These are phyloP conservation scores for Erythrocebus patas DNA, from an alignment of 2,113 vertebrate species.

Conservation along the genomic window DNA sequence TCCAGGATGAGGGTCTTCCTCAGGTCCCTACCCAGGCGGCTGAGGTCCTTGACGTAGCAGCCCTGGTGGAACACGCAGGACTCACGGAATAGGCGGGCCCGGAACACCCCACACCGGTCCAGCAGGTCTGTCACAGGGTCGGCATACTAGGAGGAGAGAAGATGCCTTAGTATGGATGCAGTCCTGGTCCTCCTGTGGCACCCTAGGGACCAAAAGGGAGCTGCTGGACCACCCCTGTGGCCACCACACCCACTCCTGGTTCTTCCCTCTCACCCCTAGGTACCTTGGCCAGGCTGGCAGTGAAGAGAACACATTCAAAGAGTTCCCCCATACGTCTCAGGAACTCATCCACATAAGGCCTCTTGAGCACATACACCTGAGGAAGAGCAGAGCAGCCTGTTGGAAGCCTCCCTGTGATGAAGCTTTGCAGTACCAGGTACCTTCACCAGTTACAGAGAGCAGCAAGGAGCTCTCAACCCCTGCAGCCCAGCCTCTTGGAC, in stretches of 20 bases:
- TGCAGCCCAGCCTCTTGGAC: neutral
- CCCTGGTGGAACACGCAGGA: slow-evolving; percentile 95
- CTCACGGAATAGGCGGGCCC: slow-evolving; percentile 90
- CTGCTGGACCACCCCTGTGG: neutral
- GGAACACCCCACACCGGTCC: slow-evolving; percentile 89
- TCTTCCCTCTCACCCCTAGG: neutral
- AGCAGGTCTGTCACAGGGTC: slow-evolving; percentile 93
- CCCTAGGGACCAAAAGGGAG: neutral
- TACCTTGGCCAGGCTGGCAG: slow-evolving; percentile 94
- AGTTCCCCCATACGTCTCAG: slow-evolving; percentile 92
- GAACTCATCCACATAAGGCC: slow-evolving; percentile 93
- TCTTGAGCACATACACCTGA: slow-evolving; percentile 93
- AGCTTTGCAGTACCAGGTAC: fast-evolving
- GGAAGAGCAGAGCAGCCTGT: neutral
- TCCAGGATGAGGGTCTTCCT: slow-evolving; percentile 92
- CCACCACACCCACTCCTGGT: neutral
- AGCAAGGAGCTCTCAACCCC: neutral
- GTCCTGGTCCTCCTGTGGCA: neutral
- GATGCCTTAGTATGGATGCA: neutral
- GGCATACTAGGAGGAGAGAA: slow-evolving; percentile 84
- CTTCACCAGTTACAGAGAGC: neutral
- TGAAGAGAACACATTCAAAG: slow-evolving; percentile 94
- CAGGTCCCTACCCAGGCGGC: slow-evolving; percentile 89
- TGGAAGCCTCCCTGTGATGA: neutral
- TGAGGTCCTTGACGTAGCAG: slow-evolving; percentile 93